These are phyloP conservation scores for Palythoa caribaeorum DNA, from an alignment of 92 coral and sea anemone genomes.

Conservation along the genomic window DNA sequence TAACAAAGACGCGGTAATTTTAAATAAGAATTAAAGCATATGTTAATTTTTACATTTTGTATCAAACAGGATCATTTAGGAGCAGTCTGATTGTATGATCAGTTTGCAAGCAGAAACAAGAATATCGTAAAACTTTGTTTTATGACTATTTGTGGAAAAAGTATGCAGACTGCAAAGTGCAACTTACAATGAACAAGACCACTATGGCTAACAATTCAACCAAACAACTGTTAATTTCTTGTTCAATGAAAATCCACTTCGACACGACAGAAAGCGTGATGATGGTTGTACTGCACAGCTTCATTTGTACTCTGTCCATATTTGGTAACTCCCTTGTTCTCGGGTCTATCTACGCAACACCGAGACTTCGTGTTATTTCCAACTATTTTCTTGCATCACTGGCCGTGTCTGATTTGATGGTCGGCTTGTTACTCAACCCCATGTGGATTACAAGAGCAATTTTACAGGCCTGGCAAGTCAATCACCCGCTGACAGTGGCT, in stretches of 20 bases:
- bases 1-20: too few species aligned
- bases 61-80: too few species aligned
- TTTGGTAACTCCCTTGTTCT: constrained; percentile 32
- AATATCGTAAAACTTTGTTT: too few species aligned
- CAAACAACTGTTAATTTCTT: background rate
- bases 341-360: constrained; percentile 23
- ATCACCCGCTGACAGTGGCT: constrained; percentile 19
- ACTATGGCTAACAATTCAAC: background rate
- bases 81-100: too few species aligned
- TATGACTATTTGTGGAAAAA: too few species aligned
- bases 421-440: constrained; percentile 25
- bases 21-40: too few species aligned
- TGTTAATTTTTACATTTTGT: too few species aligned
- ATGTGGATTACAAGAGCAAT: constrained; percentile 39
- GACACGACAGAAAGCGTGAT: constrained; percentile 3
- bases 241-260: background rate
- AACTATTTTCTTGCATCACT: constrained; percentile 30
- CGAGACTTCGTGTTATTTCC: constrained; percentile 14
- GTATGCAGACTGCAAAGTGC: too few species aligned
- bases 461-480: constrained; percentile 29
- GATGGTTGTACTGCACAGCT: constrained; percentile 12
- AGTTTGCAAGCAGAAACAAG: too few species aligned
- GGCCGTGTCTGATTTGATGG: constrained; percentile 39
- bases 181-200: background rate
- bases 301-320: constrained; percentile 32